Evolutionary conservation across 2,113 vertebrate species (phyloP).

Genomic region (Murina feae): DNA sequence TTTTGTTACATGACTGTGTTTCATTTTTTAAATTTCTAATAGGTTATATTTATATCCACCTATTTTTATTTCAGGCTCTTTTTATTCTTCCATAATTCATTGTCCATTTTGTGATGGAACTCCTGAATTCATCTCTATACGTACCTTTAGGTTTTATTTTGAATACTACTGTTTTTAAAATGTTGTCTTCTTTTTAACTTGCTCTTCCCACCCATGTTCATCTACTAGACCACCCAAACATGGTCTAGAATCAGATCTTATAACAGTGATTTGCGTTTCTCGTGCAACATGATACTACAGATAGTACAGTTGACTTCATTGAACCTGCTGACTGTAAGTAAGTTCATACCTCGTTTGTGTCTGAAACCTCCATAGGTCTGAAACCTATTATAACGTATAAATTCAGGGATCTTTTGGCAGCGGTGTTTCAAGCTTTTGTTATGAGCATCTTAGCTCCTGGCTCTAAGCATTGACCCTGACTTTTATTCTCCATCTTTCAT

Average conservation of each 20-base stretch:
- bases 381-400: neutral
- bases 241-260: neutral
- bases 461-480: neutral
- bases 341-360: neutral
- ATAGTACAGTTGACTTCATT: neutral
- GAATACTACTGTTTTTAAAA: neutral
- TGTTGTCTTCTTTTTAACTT: neutral
- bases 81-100: neutral
- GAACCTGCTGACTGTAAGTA: neutral
- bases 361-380: neutral
- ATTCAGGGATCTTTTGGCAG: neutral
- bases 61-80: neutral
- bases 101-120: neutral
- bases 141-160: neutral
- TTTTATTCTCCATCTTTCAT: slow-evolving; percentile 37
- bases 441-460: neutral
- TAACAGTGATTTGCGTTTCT: neutral
- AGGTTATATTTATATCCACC: neutral
- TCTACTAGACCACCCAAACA: neutral
- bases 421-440: neutral
- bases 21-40: neutral
- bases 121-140: neutral
- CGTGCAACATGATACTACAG: neutral
- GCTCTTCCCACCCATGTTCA: neutral
- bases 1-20: neutral